phyloP scores from a whole-genome alignment of 2,888 invertebrate species.

The Zelleria hepariella region DNA sequence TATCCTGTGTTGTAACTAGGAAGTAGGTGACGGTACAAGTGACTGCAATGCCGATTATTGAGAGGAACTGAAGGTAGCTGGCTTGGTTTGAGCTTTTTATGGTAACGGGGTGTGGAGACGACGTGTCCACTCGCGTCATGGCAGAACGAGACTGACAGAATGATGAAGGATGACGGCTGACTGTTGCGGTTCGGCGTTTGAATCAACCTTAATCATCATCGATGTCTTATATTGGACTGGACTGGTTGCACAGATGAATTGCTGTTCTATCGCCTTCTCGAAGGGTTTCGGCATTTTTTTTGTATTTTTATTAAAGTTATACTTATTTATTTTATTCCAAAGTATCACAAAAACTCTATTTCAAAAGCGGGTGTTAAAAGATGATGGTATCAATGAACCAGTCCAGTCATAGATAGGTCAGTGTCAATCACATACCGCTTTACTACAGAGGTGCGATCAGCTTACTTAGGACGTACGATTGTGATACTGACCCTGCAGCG shows the following conservation, averaged over 20 bases:
- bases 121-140: slow-evolving; percentile 59
- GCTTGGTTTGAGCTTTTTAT: slow-evolving; percentile 40
- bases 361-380: too few relatives aligned
- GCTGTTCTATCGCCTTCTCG: too few relatives aligned
- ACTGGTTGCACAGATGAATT: too few relatives aligned
- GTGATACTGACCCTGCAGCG: slow-evolving; percentile 44
- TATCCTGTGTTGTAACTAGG: slow-evolving; percentile 12
- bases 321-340: too few relatives aligned
- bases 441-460: not conserved
- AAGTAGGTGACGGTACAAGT: slow-evolving; percentile 35
- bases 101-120: slow-evolving; percentile 28
- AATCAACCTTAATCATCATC: too few relatives aligned
- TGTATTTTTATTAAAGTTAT: too few relatives aligned
- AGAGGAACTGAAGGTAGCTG: slow-evolving; percentile 36
- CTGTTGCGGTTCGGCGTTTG: not conserved
- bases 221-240: too few relatives aligned
- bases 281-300: too few relatives aligned
- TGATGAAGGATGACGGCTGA: not conserved
- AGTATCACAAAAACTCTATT: too few relatives aligned
- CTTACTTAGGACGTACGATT: slow-evolving; percentile 17
- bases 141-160: slow-evolving; percentile 53
- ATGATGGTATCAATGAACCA: too few relatives aligned
- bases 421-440: not conserved
- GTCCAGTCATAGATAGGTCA: too few relatives aligned
- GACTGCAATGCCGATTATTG: slow-evolving; percentile 25